Evolutionary conservation across 2,888 invertebrate genomes (phyloP).

Genomic region (Plebejus argus): DNA sequence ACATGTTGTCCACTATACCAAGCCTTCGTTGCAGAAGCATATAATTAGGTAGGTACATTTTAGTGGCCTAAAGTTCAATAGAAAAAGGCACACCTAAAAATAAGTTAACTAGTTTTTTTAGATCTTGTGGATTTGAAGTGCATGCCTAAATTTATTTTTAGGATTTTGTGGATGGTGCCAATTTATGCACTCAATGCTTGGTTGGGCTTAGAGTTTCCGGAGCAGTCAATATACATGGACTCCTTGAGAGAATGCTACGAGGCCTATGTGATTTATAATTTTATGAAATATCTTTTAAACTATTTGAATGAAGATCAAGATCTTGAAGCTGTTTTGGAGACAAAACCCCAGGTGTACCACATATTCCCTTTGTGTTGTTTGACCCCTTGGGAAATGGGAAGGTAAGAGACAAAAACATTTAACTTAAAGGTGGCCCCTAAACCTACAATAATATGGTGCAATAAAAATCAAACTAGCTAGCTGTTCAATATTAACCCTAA

Average conservation of each 20-base stretch:
- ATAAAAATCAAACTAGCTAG: no score
- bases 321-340: slow-evolving; percentile 89
- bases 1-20: slow-evolving; percentile 95
- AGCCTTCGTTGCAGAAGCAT: slow-evolving; percentile 95
- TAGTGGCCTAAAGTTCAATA: neutral
- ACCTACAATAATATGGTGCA: no score
- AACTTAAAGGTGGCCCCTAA: neutral
- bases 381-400: slow-evolving; percentile 96
- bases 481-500: no score
- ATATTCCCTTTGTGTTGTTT: slow-evolving; percentile 95
- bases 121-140: slow-evolving; percentile 91
- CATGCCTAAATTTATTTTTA: slow-evolving; percentile 50
- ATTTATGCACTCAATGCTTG: slow-evolving; percentile 97
- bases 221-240: slow-evolving; percentile 95
- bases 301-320: slow-evolving; percentile 94
- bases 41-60: slow-evolving; percentile 87
- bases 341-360: slow-evolving; percentile 92
- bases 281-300: slow-evolving; percentile 96
- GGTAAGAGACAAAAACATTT: slow-evolving; percentile 63
- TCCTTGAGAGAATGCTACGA: slow-evolving; percentile 97
- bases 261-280: slow-evolving; percentile 98
- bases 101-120: slow-evolving; percentile 52
- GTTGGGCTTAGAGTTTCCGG: slow-evolving; percentile 93
- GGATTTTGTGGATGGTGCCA: slow-evolving; percentile 98
- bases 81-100: neutral